Base-by-base conservation (phyloP, 2,888 invertebrate genomes). In the Carcina quercana region DNA sequence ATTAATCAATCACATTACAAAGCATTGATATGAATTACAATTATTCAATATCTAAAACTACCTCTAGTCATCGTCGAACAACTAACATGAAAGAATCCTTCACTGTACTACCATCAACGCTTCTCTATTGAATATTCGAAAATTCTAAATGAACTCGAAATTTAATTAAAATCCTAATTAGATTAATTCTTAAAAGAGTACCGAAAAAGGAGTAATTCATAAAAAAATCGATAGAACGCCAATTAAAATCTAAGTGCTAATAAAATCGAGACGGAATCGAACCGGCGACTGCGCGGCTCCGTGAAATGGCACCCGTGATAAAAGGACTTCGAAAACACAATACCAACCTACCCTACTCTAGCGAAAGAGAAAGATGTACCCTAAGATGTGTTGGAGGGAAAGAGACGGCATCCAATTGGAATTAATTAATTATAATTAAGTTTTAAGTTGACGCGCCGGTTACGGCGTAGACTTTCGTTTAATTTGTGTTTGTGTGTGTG, bases 401-500 rank as follows among this genome's bases (percentile, higher is more conserved):
- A 65, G 68, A 68, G 78, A 83, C 57, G 59, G 62, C 58, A 61
- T 65, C 67, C 87, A 88, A 88, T 88, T 88, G 87, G 88, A 88
- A 88, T 89, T 89, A 89, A 89, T 90, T 90, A 90, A 91, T 90
- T 90, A 90, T 90, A 90, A 91, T 90, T 89, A 90, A 90, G 90
- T 90, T 90, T 83, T 90, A 89, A 90, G 90, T 89, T 88, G 88
- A 87, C 87, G 87, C 86, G 85, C 75, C 72, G 72, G 79, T 83
- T 82, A 83, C 78, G 78, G 71, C 70, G 67, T 72, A 72, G 71
- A 74, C 71, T 74, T 76, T 73, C 65, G 60, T 66, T 35, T 10
- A 24, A 24, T 65, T 67, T 61, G 60, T 59, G 59, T 64, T 53
- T 58, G 67, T 60, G 57, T 65, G 79, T 70, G 73, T n/a, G n/a